Conservation (phyloP, 2,797 vertebrate genomes). For the Anniella stebbinsi region DNA sequence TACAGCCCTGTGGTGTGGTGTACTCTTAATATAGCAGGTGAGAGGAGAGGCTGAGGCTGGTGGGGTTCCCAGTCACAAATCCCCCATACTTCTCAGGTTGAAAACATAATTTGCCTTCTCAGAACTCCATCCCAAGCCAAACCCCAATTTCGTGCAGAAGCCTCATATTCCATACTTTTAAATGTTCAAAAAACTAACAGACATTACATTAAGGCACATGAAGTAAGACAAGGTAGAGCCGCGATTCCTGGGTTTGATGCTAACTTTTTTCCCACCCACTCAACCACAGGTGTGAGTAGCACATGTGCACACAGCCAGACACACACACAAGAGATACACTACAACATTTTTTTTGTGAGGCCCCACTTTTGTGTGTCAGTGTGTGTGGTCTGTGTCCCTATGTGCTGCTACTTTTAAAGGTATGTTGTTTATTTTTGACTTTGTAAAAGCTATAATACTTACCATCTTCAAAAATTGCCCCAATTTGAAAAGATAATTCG, state of each 20-base stretch:
- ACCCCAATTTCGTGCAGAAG: not conserved
- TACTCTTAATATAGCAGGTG: not conserved
- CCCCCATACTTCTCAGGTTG: not conserved
- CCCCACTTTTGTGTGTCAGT: no score
- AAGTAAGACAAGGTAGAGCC: not conserved
- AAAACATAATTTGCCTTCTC: not conserved
- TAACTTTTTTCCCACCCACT: not conserved
- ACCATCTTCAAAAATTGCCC: slow-evolving; percentile 97
- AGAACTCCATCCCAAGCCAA: not conserved
- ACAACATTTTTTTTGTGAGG: not conserved
- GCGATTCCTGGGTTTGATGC: not conserved
- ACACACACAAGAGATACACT: not conserved
- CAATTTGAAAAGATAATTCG: slow-evolving; percentile 95
- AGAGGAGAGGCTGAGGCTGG: not conserved
- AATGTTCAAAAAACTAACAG: not conserved
- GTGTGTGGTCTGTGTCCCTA: not conserved
- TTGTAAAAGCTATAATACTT: slow-evolving; percentile 81
- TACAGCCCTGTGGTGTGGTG: not conserved
- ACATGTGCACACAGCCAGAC: not conserved
- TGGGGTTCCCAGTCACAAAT: not conserved
- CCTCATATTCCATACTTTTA: not conserved
- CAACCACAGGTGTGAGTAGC: not conserved
- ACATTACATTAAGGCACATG: not conserved
- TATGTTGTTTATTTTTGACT: slow-evolving; percentile 48
- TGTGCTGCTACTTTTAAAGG: slow-evolving; percentile 41